These are phyloP conservation scores for Archilochus colubris DNA, from an alignment of 2,113 vertebrate genomes.

Conservation along the genomic window DNA sequence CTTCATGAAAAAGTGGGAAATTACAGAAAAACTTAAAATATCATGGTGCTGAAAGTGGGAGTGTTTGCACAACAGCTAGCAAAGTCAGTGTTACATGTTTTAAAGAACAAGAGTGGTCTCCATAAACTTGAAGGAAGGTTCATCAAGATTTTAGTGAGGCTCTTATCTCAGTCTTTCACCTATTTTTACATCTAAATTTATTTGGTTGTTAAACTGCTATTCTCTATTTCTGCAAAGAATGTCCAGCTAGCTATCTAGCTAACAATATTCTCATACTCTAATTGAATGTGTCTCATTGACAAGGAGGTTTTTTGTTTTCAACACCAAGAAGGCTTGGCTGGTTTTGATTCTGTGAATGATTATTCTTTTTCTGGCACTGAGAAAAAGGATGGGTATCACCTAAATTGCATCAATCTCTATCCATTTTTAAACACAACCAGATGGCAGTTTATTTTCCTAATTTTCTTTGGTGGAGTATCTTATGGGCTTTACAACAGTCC, in stretches of 20 bases:
- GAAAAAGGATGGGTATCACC: neutral
- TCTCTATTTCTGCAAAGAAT: neutral
- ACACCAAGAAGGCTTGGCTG: neutral
- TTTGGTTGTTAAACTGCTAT: neutral
- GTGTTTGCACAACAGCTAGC: neutral
- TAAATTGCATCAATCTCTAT: neutral
- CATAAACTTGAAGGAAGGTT: neutral
- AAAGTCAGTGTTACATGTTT: neutral
- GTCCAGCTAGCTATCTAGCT: neutral
- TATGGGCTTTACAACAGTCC: neutral
- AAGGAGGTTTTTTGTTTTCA: neutral
- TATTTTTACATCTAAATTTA: neutral
- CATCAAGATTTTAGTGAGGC: neutral
- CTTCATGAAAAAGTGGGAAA: neutral
- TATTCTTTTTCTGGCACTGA: neutral
- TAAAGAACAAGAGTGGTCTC: neutral
- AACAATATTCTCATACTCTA: neutral
- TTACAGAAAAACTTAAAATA: neutral
- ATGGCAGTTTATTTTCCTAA: neutral
- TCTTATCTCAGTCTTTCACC: neutral
- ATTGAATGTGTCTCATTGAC: neutral
- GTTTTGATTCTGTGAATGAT: neutral
- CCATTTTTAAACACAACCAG: constrained; percentile 2
- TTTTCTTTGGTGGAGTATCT: neutral
- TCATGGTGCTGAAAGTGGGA: neutral